Percentiles rank a stretch among this genome's conserved stretches.
Evolutionary conservation across 2,113 vertebrate genomes (phyloP).

Genomic region (Ahaetulla prasina): DNA sequence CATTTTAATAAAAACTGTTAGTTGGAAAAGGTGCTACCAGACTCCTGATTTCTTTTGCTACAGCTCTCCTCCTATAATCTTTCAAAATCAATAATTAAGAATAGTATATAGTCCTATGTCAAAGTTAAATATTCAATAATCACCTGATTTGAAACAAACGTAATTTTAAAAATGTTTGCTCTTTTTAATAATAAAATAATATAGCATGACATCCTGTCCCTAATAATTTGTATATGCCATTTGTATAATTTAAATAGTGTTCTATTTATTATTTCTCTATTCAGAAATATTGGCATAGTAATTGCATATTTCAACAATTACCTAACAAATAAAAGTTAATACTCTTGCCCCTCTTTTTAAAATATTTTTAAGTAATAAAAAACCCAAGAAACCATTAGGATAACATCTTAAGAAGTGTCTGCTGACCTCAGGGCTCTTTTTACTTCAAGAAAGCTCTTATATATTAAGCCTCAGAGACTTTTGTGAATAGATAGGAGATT

Average conservation of each 20-base stretch:
- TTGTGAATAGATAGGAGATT: background rate
- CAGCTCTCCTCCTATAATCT: background rate
- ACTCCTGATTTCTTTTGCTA: background rate
- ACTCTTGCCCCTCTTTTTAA: background rate
- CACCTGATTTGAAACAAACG: background rate
- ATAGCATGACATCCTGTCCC: background rate
- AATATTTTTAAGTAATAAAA: background rate
- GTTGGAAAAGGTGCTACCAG: background rate
- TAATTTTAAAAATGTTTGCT: background rate
- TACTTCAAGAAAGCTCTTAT: background rate
- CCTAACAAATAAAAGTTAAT: background rate
- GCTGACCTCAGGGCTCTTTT: background rate
- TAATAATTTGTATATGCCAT: background rate
- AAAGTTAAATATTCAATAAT: background rate
- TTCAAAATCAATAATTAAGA: conserved; percentile 2
- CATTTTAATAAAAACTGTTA: too few relatives aligned
- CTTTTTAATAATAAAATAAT: background rate
- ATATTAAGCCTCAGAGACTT: background rate
- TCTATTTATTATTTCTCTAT: background rate
- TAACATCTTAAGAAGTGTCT: background rate
- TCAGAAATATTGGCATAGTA: background rate
- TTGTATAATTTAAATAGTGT: background rate
- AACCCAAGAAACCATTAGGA: background rate
- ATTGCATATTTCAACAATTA: background rate
- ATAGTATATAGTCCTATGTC: background rate